Conservation (phyloP, 2,113 vertebrate genomes). For the Haliaeetus leucogaster region DNA sequence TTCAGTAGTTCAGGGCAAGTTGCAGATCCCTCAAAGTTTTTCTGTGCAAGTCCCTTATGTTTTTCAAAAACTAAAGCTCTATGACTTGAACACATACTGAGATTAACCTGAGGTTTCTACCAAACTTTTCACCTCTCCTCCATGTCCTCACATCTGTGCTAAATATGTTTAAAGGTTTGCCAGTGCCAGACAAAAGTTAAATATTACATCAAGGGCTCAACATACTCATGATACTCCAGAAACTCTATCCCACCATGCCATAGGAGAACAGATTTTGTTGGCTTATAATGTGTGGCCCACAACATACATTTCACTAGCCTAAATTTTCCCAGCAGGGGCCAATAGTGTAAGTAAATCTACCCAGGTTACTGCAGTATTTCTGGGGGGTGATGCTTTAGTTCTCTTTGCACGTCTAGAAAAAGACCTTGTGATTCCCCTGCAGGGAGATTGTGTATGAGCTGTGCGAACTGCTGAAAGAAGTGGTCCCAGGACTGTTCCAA, state of each 20-base stretch:
- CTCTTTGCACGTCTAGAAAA: background rate
- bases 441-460: background rate
- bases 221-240: background rate
- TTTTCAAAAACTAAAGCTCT: background rate
- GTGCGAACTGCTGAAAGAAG: background rate
- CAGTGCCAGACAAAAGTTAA: background rate
- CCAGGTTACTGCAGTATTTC: background rate
- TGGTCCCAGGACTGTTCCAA: constrained; percentile 27
- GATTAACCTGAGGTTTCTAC: background rate
- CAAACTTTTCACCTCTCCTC: background rate
- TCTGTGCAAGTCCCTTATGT: background rate
- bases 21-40: background rate
- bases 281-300: background rate
- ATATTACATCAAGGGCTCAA: background rate
- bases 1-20: background rate
- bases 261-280: background rate
- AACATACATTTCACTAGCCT: background rate
- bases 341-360: background rate
- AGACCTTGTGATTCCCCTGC: background rate
- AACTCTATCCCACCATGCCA: background rate
- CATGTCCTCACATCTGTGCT: background rate
- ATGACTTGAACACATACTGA: background rate
- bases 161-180: background rate
- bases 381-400: background rate
- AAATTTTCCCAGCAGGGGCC: background rate